Base-by-base conservation (phyloP, 2,113 vertebrate genomes). In the Ceratotherium simum region DNA sequence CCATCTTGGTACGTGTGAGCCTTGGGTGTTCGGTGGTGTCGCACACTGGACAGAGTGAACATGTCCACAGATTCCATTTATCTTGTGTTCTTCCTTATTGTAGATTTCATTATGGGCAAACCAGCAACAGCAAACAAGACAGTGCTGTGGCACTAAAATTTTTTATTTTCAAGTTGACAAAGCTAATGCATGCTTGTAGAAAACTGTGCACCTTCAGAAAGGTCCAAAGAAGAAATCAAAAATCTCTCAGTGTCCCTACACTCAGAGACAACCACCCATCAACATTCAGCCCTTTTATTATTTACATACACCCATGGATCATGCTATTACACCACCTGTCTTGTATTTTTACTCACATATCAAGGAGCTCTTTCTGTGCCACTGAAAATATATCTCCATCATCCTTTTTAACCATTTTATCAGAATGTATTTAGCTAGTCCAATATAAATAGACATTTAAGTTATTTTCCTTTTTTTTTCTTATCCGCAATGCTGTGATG, bases 191-290 rank as follows among this genome's bases (percentile, higher is more conserved):
- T 31, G 17, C 36, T 31, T 46, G 29, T 39, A 51, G 60, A 73
- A 80, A 84, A 85, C 29, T 51, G 5, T 54, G 48, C 14, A 39
- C 51, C 65, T 94, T 75, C 36, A 29, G 54, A 86, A 96, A 86
- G 31, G 17, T 64, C 65, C 67, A 70, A 39, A 88, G 48, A 92
- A 81, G 67, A 79, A 92, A 42, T 48, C 42, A 27, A 73, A 96
- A 51, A 12, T 27, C 17, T 33, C 12, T 89, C 33, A 0, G 2
- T 3, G 23, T 56, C 54, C 62, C 7, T 21, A 31, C 54, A 31
- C 14, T 51, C 56, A 58, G 39, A 85, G 60, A 81, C 13, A 83
- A 42, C 13, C 25, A 18, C 18, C 65, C 36, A 54, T 60, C 67
- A 76, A 14, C 83, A 39, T 8, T 1, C 3, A 60, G 48, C 17